Evolutionary conservation across 2,113 vertebrate species (phyloP).

Genomic region (Megaceryle maxima): DNA sequence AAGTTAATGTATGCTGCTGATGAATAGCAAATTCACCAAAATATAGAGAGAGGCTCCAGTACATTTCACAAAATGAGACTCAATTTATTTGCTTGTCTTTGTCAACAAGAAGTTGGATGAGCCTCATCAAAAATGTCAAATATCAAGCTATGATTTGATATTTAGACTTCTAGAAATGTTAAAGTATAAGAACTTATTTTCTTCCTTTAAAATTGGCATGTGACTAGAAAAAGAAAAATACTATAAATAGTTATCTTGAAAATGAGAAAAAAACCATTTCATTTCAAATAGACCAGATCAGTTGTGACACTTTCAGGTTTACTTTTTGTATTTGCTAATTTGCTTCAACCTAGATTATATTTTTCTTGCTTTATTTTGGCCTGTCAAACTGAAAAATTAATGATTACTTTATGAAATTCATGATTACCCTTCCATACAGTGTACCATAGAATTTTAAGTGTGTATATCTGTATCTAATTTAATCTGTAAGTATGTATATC

Average conservation of each 20-base stretch:
- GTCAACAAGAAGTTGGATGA: background rate
- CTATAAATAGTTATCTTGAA: background rate
- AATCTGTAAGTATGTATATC: background rate
- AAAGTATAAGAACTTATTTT: background rate
- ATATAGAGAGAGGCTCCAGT: background rate
- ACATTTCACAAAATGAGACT: background rate
- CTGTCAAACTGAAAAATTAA: background rate
- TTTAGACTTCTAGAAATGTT: background rate
- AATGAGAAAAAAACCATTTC: rapidly evolving
- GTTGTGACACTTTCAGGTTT: background rate
- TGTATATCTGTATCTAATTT: background rate
- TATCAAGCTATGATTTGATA: background rate
- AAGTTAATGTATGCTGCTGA: background rate
- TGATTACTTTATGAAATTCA: background rate
- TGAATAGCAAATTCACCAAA: background rate
- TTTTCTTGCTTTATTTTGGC: background rate
- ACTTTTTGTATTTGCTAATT: background rate
- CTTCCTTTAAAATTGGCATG: background rate
- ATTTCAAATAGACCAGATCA: background rate
- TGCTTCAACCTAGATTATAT: background rate
- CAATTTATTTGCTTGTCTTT: background rate
- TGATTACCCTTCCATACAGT: background rate
- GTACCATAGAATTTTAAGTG: background rate
- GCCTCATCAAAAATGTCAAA: background rate
- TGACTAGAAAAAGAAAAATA: background rate